Base-by-base conservation (phyloP, 1,140 invertebrate species). In the Orchestia grillus region DNA sequence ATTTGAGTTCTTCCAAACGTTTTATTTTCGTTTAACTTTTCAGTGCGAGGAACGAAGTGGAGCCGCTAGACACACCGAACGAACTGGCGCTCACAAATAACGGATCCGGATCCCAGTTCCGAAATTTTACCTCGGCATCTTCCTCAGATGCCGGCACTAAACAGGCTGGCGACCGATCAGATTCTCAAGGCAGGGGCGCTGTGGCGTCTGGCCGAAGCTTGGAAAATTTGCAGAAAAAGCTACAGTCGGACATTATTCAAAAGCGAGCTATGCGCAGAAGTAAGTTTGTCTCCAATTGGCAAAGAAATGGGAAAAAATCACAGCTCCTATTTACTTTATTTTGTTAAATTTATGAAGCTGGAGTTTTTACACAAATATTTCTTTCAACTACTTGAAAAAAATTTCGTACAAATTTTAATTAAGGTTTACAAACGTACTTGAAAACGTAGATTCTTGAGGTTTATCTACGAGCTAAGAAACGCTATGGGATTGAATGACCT, bases 1-100 rank as follows among this genome's bases (percentile, higher is more conserved):
- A 19, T 77, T 77, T 23, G 62, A 77, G 28, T 36, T 19, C 62
- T 19, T 28, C 62, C 28, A 11, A 91, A 91, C 6, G 19, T 47
- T 94, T 44, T 94, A 45, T 45, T 94, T 92, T 94, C 47, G 36
- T n/a, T 94, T 94, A 6, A 94, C 36, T 77, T 92, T 94, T 94
- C 92, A 94, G 92, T 40, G 92, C 92, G 44, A 44, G 44, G 44
- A 94, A 94, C 92, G 92, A 94, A 47, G 92, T 94, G 41, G 92
- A 94, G 19, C 44, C 92, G 11, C 45, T 47, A n/a, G 92, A 94
- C 23, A 28, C 92, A 0, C 36, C 43, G 1, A 44, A 94, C 44
- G 92, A 94, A 77, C 44, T 40, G 36, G 8, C 44, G 36, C 0
- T 94, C 8, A 44, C 36, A 47, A 94, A 94, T 94, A 45, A 45